A percentile compares a stretch with the other conserved stretches of the same genome.
phyloP scores from a whole-genome alignment of 2,888 invertebrate species.

The Coleophora flavipennella region DNA sequence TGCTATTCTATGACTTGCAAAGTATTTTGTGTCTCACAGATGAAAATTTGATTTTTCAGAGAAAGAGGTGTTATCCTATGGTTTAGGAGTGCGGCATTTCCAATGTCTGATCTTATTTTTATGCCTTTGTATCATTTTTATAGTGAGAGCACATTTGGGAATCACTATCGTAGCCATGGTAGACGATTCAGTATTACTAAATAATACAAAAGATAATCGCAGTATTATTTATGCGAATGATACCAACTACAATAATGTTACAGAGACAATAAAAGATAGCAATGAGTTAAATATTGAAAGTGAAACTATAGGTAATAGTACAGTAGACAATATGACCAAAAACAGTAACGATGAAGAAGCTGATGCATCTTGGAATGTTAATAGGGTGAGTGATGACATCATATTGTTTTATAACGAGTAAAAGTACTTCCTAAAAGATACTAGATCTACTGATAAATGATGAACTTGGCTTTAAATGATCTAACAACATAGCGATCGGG shows the following conservation, averaged over 20 bases:
- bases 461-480: neutral
- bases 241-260: neutral
- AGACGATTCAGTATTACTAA: constrained; percentile 9
- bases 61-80: constrained; percentile 18
- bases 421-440: too few species aligned
- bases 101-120: constrained; percentile 30
- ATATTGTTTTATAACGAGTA: too few species aligned
- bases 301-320: neutral
- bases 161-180: constrained; percentile 47
- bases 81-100: constrained; percentile 37
- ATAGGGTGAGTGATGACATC: constrained; percentile 15
- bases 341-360: neutral
- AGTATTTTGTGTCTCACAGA: too few species aligned
- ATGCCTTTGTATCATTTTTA: constrained; percentile 22
- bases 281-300: neutral
- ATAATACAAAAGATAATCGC: neutral
- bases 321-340: neutral
- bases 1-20: too few species aligned
- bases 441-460: neutral
- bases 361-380: constrained; percentile 15
- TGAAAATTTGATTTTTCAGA: constrained; percentile 27
- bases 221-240: neutral
- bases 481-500: neutral
- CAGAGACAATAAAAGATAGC: neutral
- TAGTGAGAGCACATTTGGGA: constrained; percentile 36